phyloP scores from a whole-genome alignment of 1,140 invertebrate genomes.

The Idris sp. region DNA sequence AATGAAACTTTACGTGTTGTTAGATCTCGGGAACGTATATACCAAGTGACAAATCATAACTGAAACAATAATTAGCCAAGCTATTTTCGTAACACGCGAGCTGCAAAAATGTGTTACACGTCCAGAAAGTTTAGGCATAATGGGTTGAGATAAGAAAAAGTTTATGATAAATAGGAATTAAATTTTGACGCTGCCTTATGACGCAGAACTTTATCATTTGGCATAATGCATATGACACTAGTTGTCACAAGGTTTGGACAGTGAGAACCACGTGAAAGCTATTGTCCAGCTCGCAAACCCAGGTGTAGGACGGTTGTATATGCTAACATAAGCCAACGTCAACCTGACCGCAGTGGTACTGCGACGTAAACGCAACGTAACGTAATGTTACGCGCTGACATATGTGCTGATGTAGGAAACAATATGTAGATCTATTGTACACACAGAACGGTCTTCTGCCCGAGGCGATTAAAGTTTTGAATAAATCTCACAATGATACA shows the following conservation, averaged over 20 bases:
- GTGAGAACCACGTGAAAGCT: slow-evolving; percentile 55
- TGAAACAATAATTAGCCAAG: slow-evolving; percentile 20
- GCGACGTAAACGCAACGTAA: slow-evolving; percentile 57
- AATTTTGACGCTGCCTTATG: slow-evolving; percentile 45
- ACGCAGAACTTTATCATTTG: slow-evolving; percentile 50
- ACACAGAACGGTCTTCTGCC: slow-evolving; percentile 25
- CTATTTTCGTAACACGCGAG: background rate
- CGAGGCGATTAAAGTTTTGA: slow-evolving; percentile 48
- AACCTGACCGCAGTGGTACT: slow-evolving; percentile 56
- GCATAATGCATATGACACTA: slow-evolving; percentile 56
- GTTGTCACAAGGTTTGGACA: slow-evolving; percentile 61
- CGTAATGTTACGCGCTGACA: slow-evolving; percentile 58
- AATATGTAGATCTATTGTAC: slow-evolving; percentile 54
- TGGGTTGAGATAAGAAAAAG: slow-evolving; percentile 41
- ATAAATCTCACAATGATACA: slow-evolving; percentile 47
- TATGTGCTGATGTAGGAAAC: slow-evolving; percentile 61
- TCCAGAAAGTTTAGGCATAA: slow-evolving; percentile 16
- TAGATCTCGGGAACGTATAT: slow-evolving; percentile 4
- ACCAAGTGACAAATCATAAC: slow-evolving; percentile 24
- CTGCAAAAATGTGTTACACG: background rate
- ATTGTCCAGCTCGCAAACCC: slow-evolving; percentile 57
- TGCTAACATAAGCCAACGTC: slow-evolving; percentile 52
- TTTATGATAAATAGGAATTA: slow-evolving; percentile 50
- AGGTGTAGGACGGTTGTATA: slow-evolving; percentile 43
- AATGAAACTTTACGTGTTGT: slow-evolving; percentile 13